phyloP scores from a whole-genome alignment of 2,888 invertebrate genomes.

The Melinopterus prodromus region DNA sequence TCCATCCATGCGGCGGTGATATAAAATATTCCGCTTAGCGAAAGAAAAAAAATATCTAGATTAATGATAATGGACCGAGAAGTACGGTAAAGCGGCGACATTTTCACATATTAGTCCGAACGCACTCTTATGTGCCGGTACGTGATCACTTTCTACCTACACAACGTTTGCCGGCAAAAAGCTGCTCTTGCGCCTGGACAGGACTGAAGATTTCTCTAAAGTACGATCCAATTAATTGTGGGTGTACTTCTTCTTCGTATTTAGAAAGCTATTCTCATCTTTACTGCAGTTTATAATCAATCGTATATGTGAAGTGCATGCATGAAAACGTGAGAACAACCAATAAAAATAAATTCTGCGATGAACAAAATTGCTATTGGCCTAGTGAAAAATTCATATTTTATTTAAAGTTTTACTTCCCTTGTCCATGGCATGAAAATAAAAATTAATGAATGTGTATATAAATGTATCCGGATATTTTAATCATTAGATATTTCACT shows the following conservation, averaged over 20 bases:
- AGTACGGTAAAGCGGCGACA: background rate
- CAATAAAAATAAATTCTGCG: background rate
- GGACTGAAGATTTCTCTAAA: conserved; percentile 44
- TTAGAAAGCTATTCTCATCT: conserved; percentile 50
- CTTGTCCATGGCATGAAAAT: too few relatives aligned
- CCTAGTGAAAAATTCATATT: too few relatives aligned
- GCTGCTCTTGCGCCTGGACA: conserved; percentile 27
- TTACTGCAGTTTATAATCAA: background rate
- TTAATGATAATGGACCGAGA: background rate
- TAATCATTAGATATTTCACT: too few relatives aligned
- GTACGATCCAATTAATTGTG: conserved; percentile 51
- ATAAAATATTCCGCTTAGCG: conserved; percentile 23
- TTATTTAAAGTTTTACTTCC: too few relatives aligned
- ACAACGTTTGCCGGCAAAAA: background rate
- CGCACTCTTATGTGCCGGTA: background rate
- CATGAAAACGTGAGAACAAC: background rate
- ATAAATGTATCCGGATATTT: too few relatives aligned
- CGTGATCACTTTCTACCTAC: conserved; percentile 4
- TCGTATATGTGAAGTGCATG: background rate
- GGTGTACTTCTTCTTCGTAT: conserved; percentile 53
- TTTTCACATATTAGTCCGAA: background rate
- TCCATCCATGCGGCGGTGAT: background rate
- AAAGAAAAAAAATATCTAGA: background rate
- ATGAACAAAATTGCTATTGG: too few relatives aligned
- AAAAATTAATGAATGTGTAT: too few relatives aligned